Evolutionary conservation across 2,888 invertebrate species (phyloP).

Genomic region (Neria commutata): DNA sequence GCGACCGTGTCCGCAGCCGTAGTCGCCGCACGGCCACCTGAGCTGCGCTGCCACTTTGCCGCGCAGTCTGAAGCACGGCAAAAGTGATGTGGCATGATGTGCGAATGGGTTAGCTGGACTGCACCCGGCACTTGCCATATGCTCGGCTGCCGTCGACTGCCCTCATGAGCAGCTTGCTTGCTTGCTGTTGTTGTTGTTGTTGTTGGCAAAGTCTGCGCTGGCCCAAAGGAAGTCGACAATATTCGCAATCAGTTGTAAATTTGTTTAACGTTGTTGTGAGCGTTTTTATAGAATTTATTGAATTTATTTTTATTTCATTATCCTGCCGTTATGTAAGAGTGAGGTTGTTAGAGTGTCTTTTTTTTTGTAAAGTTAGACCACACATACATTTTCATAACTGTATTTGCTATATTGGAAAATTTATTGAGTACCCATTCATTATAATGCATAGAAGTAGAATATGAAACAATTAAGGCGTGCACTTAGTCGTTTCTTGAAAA

Average conservation of each 20-base stretch:
- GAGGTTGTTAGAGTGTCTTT: too few relatives aligned
- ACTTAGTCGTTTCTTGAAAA: too few relatives aligned
- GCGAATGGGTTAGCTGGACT: constrained; percentile 19
- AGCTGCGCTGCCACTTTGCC: constrained; percentile 15
- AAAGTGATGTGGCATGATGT: constrained; percentile 8
- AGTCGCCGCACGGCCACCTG: too few relatives aligned
- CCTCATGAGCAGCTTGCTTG: neutral
- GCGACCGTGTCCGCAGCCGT: constrained; percentile 2
- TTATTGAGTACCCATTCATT: too few relatives aligned
- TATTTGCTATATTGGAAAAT: too few relatives aligned
- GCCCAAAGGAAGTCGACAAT: constrained; percentile 35
- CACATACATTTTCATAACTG: too few relatives aligned
- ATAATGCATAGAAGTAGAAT: too few relatives aligned
- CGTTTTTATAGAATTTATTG: constrained; percentile 37
- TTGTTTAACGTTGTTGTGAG: constrained; percentile 11
- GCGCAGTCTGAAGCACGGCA: constrained; percentile 10
- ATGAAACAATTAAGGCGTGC: too few relatives aligned
- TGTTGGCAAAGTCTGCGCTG: constrained; percentile 12
- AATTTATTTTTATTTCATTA: constrained; percentile 30
- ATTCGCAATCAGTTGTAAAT: constrained; percentile 31
- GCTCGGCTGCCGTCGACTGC: neutral
- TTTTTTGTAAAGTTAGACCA: too few relatives aligned
- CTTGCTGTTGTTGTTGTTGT: neutral
- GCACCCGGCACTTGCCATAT: neutral
- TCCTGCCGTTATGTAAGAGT: too few relatives aligned